Percentiles rank a stretch among this genome's conserved stretches.
These are phyloP conservation scores for Cinclus cinclus DNA, from an alignment of 2,113 vertebrate species.

Conservation along the genomic window DNA sequence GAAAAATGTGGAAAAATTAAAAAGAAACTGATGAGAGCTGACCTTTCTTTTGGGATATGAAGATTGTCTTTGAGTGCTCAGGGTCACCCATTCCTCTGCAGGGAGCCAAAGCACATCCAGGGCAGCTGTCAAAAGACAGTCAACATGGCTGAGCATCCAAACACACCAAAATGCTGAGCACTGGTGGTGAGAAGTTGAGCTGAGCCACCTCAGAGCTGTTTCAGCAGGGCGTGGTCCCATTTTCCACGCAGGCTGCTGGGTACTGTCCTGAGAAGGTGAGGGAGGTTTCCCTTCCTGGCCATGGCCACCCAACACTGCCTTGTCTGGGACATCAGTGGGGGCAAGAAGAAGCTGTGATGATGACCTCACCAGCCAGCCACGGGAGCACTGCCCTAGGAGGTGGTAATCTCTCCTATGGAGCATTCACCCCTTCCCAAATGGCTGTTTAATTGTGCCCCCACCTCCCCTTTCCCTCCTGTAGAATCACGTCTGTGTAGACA, in stretches of 20 bases:
- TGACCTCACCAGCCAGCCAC: neutral
- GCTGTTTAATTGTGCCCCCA: neutral
- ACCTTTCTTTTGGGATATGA: neutral
- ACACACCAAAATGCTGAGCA: neutral
- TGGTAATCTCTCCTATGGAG: neutral
- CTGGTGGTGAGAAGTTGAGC: neutral
- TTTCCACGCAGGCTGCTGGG: accelerated
- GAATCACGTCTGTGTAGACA: neutral
- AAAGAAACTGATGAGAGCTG: neutral
- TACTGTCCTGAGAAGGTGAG: neutral
- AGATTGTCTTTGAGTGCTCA: neutral
- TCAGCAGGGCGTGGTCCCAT: neutral
- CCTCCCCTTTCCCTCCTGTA: neutral
- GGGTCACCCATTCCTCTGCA: neutral
- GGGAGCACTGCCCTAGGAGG: neutral
- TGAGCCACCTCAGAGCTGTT: neutral
- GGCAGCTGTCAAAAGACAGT: neutral
- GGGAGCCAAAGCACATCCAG: neutral
- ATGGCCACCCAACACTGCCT: neutral
- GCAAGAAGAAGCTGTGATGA: neutral
- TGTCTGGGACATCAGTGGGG: neutral
- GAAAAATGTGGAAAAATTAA: neutral
- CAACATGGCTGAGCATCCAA: neutral
- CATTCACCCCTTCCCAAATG: neutral
- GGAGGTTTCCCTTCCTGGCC: neutral